Evolutionary conservation across 2,113 vertebrate species (phyloP), one percentile per base, ranked within the genome.

Genomic region (Gavialis gangeticus): DNA sequence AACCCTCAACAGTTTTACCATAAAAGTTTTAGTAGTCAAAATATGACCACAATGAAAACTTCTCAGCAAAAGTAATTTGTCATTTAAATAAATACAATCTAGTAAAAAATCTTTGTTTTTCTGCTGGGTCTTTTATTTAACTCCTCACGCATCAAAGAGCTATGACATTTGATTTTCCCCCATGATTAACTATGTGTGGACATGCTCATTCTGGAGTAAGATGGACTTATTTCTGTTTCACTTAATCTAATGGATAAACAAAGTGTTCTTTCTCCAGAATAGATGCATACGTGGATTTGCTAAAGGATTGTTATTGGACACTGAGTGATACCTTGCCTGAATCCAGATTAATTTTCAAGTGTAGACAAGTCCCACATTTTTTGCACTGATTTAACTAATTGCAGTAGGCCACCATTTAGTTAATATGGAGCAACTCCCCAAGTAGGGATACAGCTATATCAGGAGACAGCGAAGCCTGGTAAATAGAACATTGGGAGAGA

Each of bases 401-500:
- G 1, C 58, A 93, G 77, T 67, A 73, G 4, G 63, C 55, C 12
- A 90, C 46, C 67, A 14, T 69, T 90, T 54, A 79, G 46, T 69
- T 91, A 37, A 95, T 95, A 93, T 81, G 80, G 79, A 82, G 84
- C 76, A 94, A 94, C 94, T 94, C 95, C 95, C 95, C 95, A 95
- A 95, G 93, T 1, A 87, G 89, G 84, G 54, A 76, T 14, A 56
- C 6, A 27, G 69, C 81, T 87, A 27, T 25, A 17, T 87, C 28
- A 69, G 71, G 27, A 58, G 91, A 67, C 59, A 57, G 6, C 17
- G 76, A 0, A 1, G 5, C 3, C 83, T 63, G 57, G 66, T n/a
- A 69, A 84, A 56, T 60, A 76, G 10, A 3, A 30, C 12, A 78
- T 69, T 78, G 66, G 30, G 56, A 69, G 25, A 34, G 30, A 18